phyloP scores from a whole-genome alignment of 2,888 invertebrate genomes.

The Dryocosmus kuriphilus region DNA sequence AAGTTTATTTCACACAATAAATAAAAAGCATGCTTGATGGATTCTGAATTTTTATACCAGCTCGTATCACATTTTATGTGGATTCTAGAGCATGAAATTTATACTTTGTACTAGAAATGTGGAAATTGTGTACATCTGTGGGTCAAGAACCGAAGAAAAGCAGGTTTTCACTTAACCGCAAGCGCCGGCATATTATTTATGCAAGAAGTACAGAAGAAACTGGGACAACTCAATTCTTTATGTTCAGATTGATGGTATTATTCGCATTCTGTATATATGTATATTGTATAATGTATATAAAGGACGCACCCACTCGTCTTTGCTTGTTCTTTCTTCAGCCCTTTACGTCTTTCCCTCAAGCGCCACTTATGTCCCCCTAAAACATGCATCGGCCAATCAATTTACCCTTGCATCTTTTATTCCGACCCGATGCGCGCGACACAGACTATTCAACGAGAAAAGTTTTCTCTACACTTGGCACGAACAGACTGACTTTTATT shows the following conservation, averaged over 20 bases:
- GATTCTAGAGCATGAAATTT: neutral
- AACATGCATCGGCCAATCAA: conserved; percentile 67
- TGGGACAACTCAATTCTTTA: conserved; percentile 60
- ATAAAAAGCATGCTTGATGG: neutral
- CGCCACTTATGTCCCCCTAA: conserved; percentile 59
- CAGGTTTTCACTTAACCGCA: conserved; percentile 63
- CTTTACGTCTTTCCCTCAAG: conserved; percentile 37
- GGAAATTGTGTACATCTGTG: conserved; percentile 6
- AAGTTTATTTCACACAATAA: neutral
- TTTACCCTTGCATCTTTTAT: conserved; percentile 56
- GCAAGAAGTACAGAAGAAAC: conserved; percentile 61
- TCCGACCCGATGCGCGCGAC: neutral
- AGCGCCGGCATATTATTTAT: conserved; percentile 70
- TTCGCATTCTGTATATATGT: conserved; percentile 26
- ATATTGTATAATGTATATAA: too few relatives aligned
- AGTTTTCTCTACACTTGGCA: conserved; percentile 26
- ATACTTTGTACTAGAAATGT: neutral
- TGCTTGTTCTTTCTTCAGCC: conserved; percentile 4
- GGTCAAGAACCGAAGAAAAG: conserved; percentile 48
- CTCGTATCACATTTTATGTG: neutral
- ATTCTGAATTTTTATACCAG: neutral
- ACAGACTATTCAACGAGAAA: conserved; percentile 43
- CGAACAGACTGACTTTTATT: conserved; percentile 23
- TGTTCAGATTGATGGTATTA: conserved; percentile 6
- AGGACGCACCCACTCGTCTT: conserved; percentile 16